These are phyloP conservation scores for Cheilosia scutellata DNA, from an alignment of 2,888 invertebrate species.

Conservation along the genomic window DNA sequence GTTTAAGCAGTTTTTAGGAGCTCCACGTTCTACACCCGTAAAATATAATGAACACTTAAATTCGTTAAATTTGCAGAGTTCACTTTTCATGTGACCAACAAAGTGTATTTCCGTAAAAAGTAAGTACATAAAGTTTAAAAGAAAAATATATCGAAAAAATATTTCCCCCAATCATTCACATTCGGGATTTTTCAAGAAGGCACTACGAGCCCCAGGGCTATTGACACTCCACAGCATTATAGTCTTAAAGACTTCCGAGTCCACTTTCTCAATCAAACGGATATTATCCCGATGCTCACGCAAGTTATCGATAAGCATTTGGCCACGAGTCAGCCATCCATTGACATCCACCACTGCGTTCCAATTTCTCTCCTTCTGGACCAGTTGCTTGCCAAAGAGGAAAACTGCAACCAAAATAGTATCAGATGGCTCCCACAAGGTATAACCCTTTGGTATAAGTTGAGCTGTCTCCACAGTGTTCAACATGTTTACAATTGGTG, in stretches of 20 bases:
- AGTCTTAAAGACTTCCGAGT: constrained; percentile 84
- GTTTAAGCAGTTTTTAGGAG: too few relatives aligned
- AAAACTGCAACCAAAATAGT: constrained; percentile 84
- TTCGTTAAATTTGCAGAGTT: too few relatives aligned
- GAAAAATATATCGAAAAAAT: too few relatives aligned
- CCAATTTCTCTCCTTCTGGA: constrained; percentile 80
- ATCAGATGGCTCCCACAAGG: constrained; percentile 85
- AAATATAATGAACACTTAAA: too few relatives aligned
- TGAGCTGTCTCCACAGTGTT: constrained; percentile 84
- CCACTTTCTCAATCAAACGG: constrained; percentile 83
- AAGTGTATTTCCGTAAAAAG: too few relatives aligned
- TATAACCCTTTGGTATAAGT: constrained; percentile 77
- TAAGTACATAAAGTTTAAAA: too few relatives aligned
- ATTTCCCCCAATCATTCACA: neutral
- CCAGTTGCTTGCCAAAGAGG: constrained; percentile 83
- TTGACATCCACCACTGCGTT: constrained; percentile 86
- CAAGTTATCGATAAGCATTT: constrained; percentile 87
- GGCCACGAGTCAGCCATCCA: constrained; percentile 86
- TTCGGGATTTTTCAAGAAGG: constrained; percentile 1
- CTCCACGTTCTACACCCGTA: too few relatives aligned
- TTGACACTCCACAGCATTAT: constrained; percentile 82
- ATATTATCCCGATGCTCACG: constrained; percentile 80
- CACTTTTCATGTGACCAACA: too few relatives aligned
- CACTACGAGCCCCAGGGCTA: constrained; percentile 7
- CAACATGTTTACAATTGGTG: constrained; percentile 83